Evolutionary conservation across 1,140 invertebrate genomes (phyloP).

Genomic region (Rhopalosiphum padi): DNA sequence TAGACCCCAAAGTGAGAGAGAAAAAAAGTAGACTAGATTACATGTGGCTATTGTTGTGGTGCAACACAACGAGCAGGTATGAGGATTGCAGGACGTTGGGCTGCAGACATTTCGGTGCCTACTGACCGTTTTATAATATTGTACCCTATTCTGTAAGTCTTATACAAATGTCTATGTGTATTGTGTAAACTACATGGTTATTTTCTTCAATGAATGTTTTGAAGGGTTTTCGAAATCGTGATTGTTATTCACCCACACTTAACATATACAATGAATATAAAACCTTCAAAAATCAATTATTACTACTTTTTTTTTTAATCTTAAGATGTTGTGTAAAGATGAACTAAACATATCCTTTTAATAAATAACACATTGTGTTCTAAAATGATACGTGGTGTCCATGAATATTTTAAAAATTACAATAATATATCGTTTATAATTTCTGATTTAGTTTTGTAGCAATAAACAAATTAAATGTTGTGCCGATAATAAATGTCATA

Average conservation of each 20-base stretch:
- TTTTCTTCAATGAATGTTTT: not conserved
- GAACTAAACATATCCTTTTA: not conserved
- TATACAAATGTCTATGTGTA: not conserved
- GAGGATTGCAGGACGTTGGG: conserved; percentile 22
- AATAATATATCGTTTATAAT: not conserved
- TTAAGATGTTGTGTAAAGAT: not conserved
- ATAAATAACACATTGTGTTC: not conserved
- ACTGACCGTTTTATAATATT: conserved; percentile 35
- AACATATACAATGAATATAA: not conserved
- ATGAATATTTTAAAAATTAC: not conserved
- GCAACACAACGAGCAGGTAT: conserved; percentile 39
- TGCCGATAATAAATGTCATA: not conserved
- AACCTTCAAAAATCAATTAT: conserved; percentile 34
- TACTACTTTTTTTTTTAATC: not conserved
- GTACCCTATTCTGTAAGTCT: not conserved
- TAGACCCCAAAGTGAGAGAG: not conserved
- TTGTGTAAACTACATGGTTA: not conserved
- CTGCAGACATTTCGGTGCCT: conserved; percentile 49
- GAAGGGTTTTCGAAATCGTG: conserved; percentile 29
- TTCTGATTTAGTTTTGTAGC: not conserved
- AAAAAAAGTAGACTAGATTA: conserved; percentile 48
- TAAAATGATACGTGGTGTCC: not conserved
- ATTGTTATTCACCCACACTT: not conserved
- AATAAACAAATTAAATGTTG: not conserved
- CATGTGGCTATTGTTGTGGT: conserved; percentile 39